Evolutionary conservation across 2,797 vertebrate species (phyloP), one percentile per base, ranked within the genome.

Genomic region (Characodon lateralis): DNA sequence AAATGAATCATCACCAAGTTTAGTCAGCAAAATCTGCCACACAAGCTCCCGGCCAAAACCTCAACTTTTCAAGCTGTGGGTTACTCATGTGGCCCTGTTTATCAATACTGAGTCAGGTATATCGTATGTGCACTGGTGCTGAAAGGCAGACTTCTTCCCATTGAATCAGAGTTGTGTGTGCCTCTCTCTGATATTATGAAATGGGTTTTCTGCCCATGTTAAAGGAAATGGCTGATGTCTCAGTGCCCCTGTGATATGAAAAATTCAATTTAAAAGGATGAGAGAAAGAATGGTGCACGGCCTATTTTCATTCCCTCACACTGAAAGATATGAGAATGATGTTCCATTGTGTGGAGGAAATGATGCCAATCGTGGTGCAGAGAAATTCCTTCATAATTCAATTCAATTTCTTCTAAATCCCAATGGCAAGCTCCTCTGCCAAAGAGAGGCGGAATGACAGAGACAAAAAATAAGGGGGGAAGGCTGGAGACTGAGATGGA

Each of bases 201-300:
- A 95, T 94, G 91, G 91, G 89, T 94, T 95, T 93, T 91, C 90
- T 92, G 92, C 89, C 87, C 92, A 91, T 94, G 93, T 94, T 94
- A 94, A 95, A 95, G 94, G 93, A 95, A 95, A 95, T 88, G 89
- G 94, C 93, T 94, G 95, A 95, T 94, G 95, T 95, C 95, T 96
- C 94, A 85, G 91, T 93, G 94, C 93, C 93, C 92, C 91, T 91
- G 91, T 93, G 94, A 96, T 95, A 96, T 95, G 95, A 96, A 96
- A 96, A 96, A 96, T 95, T 95, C 95, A 96, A 96, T 96, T 96
- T 96, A 95, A 95, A 94, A 93, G 95, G 94, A 95, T 95, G 94
- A 95, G 95, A 94, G 91, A 95, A 94, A 95, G 94, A 96, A 95
- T 94, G 92, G 94, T 89, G 95, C 93, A 85, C 86, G 91, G 94